Conservation (phyloP, 2,113 vertebrate species). For the Oreochromis aureus region DNA sequence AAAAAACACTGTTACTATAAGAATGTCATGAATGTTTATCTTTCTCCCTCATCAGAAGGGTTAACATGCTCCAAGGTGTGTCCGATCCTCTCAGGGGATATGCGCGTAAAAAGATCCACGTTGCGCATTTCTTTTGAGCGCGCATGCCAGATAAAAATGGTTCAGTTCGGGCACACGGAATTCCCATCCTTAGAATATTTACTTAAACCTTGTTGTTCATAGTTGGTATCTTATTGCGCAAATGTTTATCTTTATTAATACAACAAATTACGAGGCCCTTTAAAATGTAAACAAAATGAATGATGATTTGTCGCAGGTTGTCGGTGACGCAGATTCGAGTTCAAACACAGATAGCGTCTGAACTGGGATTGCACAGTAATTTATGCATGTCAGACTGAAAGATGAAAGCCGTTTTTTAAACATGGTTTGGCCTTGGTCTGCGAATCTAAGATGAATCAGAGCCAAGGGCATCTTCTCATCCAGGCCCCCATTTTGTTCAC, state of each 20-base stretch:
- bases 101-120: slow-evolving; percentile 38
- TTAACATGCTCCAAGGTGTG: slow-evolving; percentile 55
- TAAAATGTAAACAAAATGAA: background rate
- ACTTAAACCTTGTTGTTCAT: background rate
- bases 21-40: slow-evolving; percentile 7
- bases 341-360: background rate
- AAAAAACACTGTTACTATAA: background rate
- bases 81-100: slow-evolving; percentile 4
- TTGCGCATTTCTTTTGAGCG: slow-evolving; percentile 19
- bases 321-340: slow-evolving; percentile 1
- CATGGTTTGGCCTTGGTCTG: background rate
- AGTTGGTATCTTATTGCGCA: background rate
- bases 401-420: slow-evolving; percentile 1
- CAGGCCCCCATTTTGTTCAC: slow-evolving; percentile 29
- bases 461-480: slow-evolving; percentile 2
- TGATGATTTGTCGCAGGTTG: background rate
- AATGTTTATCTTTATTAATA: background rate
- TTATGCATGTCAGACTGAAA: background rate
- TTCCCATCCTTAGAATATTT: background rate
- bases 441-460: background rate
- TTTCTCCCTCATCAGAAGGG: background rate
- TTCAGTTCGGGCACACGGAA: background rate
- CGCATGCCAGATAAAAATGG: background rate
- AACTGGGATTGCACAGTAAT: background rate
- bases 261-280: background rate